phyloP scores from a whole-genome alignment of 2,113 vertebrate genomes.

The Neodontobutis hainanensis region DNA sequence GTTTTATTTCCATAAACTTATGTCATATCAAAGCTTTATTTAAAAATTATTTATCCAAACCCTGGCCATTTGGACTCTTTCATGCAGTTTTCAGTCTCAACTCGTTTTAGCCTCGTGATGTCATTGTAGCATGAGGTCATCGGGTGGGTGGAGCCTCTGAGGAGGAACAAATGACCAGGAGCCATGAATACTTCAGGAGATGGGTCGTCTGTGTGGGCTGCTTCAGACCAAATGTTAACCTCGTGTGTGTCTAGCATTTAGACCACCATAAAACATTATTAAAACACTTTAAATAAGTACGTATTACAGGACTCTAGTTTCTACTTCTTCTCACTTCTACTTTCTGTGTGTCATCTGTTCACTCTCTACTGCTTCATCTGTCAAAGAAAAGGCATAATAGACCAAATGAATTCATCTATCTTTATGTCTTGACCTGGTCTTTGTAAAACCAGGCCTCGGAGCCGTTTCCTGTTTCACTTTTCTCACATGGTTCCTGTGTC shows the following conservation, averaged over 20 bases:
- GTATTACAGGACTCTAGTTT: too few species aligned
- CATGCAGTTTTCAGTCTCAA: conserved; percentile 2
- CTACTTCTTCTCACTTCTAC: too few species aligned
- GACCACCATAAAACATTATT: too few species aligned
- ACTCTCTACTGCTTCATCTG: too few species aligned
- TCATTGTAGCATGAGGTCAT: conserved; percentile 6
- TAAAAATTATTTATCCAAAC: conserved; percentile 5
- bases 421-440: background rate
- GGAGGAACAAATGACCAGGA: background rate
- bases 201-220: background rate
- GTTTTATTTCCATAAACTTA: conserved; percentile 7
- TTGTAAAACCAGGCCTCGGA: background rate
- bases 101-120: conserved; percentile 7
- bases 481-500: conserved; percentile 49
- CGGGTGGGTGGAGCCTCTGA: background rate
- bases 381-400: too few species aligned
- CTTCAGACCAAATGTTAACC: too few species aligned
- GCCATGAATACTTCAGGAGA: conserved; percentile 6
- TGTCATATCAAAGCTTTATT: conserved; percentile 2
- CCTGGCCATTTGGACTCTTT: background rate
- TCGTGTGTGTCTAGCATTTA: background rate
- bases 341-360: too few species aligned
- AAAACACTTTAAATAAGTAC: too few species aligned
- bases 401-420: background rate
- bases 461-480: background rate